These are phyloP conservation scores for Chymomyza caudatula DNA, from an alignment of 2,888 invertebrate species.

Conservation along the genomic window DNA sequence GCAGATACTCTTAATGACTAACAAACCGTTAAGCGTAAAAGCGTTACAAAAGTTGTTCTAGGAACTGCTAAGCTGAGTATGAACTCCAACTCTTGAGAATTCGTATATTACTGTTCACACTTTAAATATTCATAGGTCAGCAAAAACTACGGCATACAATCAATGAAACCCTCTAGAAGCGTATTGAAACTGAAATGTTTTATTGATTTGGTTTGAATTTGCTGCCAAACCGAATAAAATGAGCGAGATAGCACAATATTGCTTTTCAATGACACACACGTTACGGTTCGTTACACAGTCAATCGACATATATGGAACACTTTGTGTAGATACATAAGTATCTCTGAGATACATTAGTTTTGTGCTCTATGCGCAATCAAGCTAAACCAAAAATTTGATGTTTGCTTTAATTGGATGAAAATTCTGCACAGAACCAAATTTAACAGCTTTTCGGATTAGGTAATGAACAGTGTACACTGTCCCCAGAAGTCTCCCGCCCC, in stretches of 20 bases:
- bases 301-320: background rate
- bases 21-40: no score
- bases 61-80: no score
- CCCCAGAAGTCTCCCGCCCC: background rate
- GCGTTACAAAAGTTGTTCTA: no score
- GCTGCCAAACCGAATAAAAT: background rate
- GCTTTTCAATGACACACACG: slow-evolving; percentile 53
- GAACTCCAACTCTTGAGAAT: no score
- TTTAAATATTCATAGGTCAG: no score
- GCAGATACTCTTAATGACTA: background rate
- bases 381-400: background rate
- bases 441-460: background rate
- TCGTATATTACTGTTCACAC: no score
- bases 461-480: background rate
- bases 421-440: background rate
- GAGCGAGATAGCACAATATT: background rate
- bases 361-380: background rate
- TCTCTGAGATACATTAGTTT: background rate
- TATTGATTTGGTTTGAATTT: background rate
- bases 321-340: background rate
- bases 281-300: slow-evolving; percentile 50
- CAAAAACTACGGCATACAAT: background rate
- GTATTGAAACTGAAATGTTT: background rate
- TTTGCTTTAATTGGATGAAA: background rate
- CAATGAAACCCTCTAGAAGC: background rate